phyloP scores from a whole-genome alignment of 2,888 invertebrate species.

The Imbricaverruca yamaguchii region DNA sequence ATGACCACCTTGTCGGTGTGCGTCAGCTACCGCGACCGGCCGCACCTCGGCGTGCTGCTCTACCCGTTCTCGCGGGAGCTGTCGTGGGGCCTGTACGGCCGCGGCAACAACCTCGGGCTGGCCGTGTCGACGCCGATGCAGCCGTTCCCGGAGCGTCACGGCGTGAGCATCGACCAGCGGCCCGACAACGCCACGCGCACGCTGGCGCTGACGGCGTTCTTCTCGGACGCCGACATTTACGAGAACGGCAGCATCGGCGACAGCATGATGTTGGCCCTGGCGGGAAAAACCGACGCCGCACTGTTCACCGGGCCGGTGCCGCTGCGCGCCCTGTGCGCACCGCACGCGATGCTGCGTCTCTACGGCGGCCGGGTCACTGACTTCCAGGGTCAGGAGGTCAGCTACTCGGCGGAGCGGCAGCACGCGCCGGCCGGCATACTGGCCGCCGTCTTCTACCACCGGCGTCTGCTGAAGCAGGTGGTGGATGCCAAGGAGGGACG shows the following conservation, averaged over 20 bases:
- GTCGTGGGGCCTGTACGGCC: slow-evolving; percentile 8
- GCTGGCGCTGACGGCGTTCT: background rate
- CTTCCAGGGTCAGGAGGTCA: background rate
- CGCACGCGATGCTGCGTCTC: background rate
- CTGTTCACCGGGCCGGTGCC: background rate
- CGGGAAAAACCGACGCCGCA: background rate
- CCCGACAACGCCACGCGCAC: background rate
- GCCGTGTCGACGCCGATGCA: background rate
- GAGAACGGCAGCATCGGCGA: too few relatives aligned
- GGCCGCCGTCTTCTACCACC: background rate
- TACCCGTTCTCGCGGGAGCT: too few relatives aligned
- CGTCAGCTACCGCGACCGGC: background rate
- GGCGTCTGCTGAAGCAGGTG: background rate
- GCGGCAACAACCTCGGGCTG: slow-evolving; percentile 4
- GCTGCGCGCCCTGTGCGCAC: background rate
- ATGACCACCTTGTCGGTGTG: background rate
- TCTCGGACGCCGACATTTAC: background rate
- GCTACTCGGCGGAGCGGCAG: background rate
- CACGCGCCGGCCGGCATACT: background rate
- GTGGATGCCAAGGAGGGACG: background rate
- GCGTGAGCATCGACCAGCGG: background rate
- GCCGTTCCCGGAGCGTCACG: background rate
- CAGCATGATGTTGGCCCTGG: background rate
- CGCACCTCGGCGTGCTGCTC: background rate
- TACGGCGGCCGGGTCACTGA: slow-evolving; percentile 8